A percentile compares a stretch with the other conserved stretches of the same genome.
phyloP scores from a whole-genome alignment of 2,113 vertebrate species.

The Hystrix brachyura region DNA sequence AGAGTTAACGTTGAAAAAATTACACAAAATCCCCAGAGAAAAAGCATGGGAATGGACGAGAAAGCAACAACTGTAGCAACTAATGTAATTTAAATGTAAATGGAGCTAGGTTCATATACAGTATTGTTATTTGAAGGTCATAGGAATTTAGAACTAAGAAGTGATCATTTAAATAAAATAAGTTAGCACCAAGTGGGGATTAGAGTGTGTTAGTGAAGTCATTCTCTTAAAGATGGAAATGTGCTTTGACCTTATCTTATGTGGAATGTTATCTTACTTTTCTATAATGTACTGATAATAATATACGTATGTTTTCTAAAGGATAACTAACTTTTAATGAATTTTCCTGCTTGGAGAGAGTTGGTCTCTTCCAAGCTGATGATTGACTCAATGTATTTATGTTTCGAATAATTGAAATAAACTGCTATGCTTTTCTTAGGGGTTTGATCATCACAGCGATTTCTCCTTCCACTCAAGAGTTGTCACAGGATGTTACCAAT shows the following conservation, averaged over 20 bases:
- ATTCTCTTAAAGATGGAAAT: neutral
- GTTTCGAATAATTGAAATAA: constrained; percentile 49
- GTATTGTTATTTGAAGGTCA: neutral
- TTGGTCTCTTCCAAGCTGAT: neutral
- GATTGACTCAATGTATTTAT: neutral
- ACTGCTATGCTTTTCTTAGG: neutral
- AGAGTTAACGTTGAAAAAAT: constrained; percentile 18
- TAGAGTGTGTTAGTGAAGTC: neutral
- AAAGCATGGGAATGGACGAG: neutral
- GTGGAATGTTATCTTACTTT: neutral
- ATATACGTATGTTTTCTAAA: neutral
- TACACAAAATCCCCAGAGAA: neutral
- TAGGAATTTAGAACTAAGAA: constrained; percentile 28
- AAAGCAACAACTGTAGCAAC: constrained; percentile 25
- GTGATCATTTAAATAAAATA: neutral
- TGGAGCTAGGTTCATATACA: neutral
- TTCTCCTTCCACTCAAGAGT: neutral
- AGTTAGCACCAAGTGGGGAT: neutral
- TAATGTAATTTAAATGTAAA: neutral
- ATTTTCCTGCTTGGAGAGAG: neutral
- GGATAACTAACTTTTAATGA: neutral
- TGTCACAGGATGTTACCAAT: neutral
- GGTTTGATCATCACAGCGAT: neutral
- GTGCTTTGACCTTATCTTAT: neutral
- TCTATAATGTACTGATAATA: constrained; percentile 14